phyloP scores from a whole-genome alignment of 2,888 invertebrate genomes.

The Abrostola tripartita region DNA sequence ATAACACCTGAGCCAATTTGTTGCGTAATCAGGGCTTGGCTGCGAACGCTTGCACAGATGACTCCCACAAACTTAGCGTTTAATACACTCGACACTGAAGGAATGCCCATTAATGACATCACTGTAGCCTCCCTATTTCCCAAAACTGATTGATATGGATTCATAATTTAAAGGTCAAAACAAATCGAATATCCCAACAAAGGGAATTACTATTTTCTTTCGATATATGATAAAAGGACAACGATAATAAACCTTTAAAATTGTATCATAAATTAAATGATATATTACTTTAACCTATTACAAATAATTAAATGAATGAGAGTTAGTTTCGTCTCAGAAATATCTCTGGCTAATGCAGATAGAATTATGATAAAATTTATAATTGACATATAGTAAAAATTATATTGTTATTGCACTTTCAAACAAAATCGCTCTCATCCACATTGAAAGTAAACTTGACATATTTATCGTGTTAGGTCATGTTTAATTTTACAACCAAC shows the following conservation, averaged over 20 bases:
- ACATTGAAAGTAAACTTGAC: constrained; percentile 16
- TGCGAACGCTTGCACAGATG: constrained; percentile 62
- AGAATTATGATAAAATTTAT: too few species aligned
- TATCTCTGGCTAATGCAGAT: too few species aligned
- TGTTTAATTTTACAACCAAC: constrained; percentile 17
- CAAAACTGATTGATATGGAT: constrained; percentile 42
- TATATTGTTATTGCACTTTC: constrained; percentile 5
- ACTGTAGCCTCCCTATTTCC: constrained; percentile 49
- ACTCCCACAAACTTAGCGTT: constrained; percentile 70
- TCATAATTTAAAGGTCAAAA: constrained; percentile 23
- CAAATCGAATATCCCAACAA: constrained; percentile 8
- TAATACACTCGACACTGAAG: constrained; percentile 70
- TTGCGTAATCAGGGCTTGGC: constrained; percentile 75
- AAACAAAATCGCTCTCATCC: constrained; percentile 17
- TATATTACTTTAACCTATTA: too few species aligned
- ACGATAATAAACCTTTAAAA: constrained; percentile 20
- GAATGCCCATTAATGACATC: constrained; percentile 64
- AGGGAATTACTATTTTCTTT: constrained; percentile 8
- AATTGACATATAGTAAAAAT: too few species aligned
- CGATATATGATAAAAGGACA: constrained; percentile 8
- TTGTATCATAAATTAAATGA: constrained; percentile 14
- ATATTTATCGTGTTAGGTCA: constrained; percentile 32
- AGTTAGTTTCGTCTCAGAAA: too few species aligned
- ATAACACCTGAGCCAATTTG: constrained; percentile 64
- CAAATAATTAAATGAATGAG: too few species aligned